A percentile compares a stretch with the other conserved stretches of the same genome.
phyloP scores from a whole-genome alignment of 1,140 invertebrate genomes.

The Cherax destructor region DNA sequence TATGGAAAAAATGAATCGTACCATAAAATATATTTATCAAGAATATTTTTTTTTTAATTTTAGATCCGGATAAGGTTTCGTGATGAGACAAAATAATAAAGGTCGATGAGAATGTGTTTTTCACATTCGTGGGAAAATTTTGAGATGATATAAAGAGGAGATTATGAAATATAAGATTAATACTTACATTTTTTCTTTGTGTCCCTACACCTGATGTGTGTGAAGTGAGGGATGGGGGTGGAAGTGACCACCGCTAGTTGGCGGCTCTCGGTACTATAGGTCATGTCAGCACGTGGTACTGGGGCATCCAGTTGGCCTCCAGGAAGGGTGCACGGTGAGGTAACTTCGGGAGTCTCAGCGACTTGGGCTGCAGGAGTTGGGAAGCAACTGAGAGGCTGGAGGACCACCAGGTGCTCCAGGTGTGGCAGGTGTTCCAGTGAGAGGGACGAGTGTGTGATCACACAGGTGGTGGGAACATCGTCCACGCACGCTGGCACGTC shows the following conservation, averaged over 20 bases:
- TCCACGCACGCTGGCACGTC: not conserved
- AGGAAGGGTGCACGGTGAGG: not conserved
- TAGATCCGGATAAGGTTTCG: too few species aligned
- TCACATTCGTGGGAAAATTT: too few species aligned
- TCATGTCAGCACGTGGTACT: not conserved
- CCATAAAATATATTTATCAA: too few species aligned
- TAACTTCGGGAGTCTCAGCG: too few species aligned
- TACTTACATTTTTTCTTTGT: conserved; percentile 3
- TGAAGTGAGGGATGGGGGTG: not conserved
- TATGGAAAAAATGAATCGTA: too few species aligned
- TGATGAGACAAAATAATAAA: too few species aligned
- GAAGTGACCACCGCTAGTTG: not conserved
- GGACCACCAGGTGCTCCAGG: not conserved
- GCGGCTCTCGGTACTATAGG: not conserved
- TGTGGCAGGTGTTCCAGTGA: not conserved
- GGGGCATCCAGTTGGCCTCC: not conserved
- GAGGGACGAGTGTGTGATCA: not conserved
- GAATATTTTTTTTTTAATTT: too few species aligned
- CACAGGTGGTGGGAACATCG: not conserved
- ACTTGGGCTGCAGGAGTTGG: not conserved
- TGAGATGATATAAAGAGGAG: too few species aligned
- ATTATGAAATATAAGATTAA: not conserved
- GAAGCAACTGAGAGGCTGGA: not conserved
- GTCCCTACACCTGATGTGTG: not conserved
- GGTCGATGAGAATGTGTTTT: too few species aligned